Conservation (phyloP, 2,113 vertebrate species). For the Raphicerus campestris region DNA sequence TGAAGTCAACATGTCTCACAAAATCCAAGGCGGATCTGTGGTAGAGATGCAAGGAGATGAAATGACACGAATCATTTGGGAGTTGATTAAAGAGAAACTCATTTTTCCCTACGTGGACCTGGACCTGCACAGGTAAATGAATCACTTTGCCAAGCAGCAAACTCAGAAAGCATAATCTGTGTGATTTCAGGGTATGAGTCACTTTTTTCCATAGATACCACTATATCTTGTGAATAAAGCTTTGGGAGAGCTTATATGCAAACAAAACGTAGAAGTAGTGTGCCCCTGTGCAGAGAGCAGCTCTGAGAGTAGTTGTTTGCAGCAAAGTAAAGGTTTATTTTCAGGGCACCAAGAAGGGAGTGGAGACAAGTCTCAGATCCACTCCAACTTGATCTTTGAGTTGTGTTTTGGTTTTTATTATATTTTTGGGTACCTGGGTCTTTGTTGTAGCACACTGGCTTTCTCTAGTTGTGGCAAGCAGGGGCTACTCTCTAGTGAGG, state of each 20-base stretch:
- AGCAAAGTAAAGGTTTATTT: background rate
- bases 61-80: slow-evolving; percentile 99
- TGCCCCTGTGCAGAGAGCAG: background rate
- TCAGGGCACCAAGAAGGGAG: background rate
- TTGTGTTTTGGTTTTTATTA: background rate
- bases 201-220: background rate
- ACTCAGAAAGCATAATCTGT: background rate
- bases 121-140: slow-evolving; percentile 93
- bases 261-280: background rate
- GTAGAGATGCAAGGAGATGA: slow-evolving; percentile 99
- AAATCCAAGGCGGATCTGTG: slow-evolving; percentile 93
- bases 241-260: background rate
- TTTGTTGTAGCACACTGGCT: background rate
- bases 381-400: background rate
- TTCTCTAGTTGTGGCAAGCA: background rate
- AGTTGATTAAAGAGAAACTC: slow-evolving; percentile 97
- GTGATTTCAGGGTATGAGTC: background rate
- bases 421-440: background rate
- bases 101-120: slow-evolving; percentile 95
- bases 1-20: slow-evolving; percentile 89
- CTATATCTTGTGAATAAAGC: background rate
- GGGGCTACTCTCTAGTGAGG: background rate
- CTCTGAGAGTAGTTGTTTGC: background rate
- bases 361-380: background rate
- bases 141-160: background rate